Evolutionary conservation across 2,113 vertebrate genomes (phyloP).

Genomic region (Leptobrachium ailaonicum): DNA sequence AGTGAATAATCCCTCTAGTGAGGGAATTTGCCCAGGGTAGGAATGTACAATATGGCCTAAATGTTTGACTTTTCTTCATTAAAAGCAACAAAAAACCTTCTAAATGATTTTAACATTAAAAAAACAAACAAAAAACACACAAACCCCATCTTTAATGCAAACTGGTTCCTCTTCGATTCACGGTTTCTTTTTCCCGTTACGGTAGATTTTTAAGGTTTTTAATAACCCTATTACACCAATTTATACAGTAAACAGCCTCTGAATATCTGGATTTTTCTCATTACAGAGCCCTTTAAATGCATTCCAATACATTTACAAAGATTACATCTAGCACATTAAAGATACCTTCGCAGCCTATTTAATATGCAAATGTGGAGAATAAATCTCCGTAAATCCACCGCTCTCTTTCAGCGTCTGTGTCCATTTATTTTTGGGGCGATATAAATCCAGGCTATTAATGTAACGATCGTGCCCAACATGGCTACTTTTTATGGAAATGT

Average conservation of each 20-base stretch:
- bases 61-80: no score
- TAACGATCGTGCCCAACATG: background rate
- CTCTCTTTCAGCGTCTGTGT: conserved; percentile 5
- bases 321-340: conserved; percentile 44
- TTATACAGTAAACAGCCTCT: conserved; percentile 29
- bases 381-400: conserved; percentile 32
- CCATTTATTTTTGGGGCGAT: conserved; percentile 19
- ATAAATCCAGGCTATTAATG: conserved; percentile 25
- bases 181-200: no score
- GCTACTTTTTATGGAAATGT: background rate
- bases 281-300: conserved; percentile 43
- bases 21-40: no score
- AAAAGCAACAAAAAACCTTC: no score
- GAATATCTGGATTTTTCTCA: conserved; percentile 36
- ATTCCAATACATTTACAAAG: conserved; percentile 44
- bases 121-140: no score
- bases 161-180: no score
- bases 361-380: conserved; percentile 41
- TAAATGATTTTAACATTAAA: no score
- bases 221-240: conserved; percentile 28
- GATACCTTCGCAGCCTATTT: conserved; percentile 28
- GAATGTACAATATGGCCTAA: no score
- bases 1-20: no score
- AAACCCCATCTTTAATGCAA: no score
- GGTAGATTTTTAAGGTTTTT: conserved; percentile 3